Evolutionary conservation across 2,888 invertebrate species (phyloP).

Genomic region (Slavum lentiscoides): DNA sequence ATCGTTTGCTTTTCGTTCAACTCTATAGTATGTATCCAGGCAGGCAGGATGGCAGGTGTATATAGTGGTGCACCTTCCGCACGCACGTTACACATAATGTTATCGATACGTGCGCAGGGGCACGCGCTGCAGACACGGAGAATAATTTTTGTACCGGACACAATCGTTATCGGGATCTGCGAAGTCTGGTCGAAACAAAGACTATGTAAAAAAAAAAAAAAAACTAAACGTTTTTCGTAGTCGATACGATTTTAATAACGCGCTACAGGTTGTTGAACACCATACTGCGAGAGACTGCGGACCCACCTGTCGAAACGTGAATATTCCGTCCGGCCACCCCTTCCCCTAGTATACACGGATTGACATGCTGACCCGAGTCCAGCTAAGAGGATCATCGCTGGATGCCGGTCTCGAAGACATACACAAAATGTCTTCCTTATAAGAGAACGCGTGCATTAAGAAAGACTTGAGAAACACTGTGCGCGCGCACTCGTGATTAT

Average conservation of each 20-base stretch:
- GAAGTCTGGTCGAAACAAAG: not conserved
- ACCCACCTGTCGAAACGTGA: constrained; percentile 40
- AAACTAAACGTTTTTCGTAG: not conserved
- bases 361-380: constrained; percentile 26
- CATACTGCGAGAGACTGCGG: not conserved
- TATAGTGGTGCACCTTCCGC: too few species aligned
- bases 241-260: constrained; percentile 30
- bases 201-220: not conserved
- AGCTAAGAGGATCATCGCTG: constrained; percentile 20
- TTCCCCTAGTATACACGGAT: not conserved
- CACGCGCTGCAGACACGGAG: not conserved
- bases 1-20: constrained; percentile 17
- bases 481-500: not conserved
- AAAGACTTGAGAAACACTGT: not conserved
- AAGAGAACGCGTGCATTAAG: not conserved
- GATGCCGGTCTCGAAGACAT: constrained; percentile 12
- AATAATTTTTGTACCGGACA: not conserved
- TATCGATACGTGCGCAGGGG: not conserved
- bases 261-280: not conserved
- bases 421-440: too few species aligned
- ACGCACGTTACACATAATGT: too few species aligned
- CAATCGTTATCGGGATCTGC: constrained; percentile 17
- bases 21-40: not conserved
- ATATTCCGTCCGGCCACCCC: not conserved
- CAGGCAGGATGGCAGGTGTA: not conserved